Percentiles rank a stretch among this genome's conserved stretches.
Evolutionary conservation across 2,888 invertebrate genomes (phyloP).

Genomic region (Eupithecia subfuscata): DNA sequence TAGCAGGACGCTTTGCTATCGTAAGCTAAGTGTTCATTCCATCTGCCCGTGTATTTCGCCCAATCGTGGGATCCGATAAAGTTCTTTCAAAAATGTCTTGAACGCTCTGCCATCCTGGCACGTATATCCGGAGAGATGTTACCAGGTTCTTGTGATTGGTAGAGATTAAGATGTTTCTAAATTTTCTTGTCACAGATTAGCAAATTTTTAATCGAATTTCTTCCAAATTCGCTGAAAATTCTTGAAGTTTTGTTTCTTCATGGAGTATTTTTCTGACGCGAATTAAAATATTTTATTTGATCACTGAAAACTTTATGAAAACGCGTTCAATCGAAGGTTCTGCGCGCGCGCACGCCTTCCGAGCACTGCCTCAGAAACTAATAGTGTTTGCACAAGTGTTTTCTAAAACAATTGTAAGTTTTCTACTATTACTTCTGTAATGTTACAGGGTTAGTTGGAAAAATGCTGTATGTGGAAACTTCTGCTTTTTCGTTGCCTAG

Average conservation of each 20-base stretch:
- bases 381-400: slow-evolving; percentile 80
- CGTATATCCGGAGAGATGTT: slow-evolving; percentile 5
- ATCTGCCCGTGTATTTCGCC: not conserved
- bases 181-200: not conserved
- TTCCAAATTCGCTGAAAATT: not conserved
- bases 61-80: not conserved
- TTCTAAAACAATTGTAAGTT: slow-evolving; percentile 80
- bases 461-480: not conserved
- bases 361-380: slow-evolving; percentile 66
- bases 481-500: not conserved
- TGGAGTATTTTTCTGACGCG: slow-evolving; percentile 8
- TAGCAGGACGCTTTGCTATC: slow-evolving; percentile 9
- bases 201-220: not conserved
- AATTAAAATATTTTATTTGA: slow-evolving; percentile 23
- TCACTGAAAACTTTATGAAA: slow-evolving; percentile 38
- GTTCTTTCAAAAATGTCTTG: not conserved
- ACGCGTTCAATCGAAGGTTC: slow-evolving; percentile 39
- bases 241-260: not conserved
- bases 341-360: slow-evolving; percentile 57
- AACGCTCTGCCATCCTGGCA: slow-evolving; percentile 1
- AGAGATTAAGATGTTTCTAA: not conserved
- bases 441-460: slow-evolving; percentile 58
- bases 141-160: not conserved
- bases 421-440: slow-evolving; percentile 79
- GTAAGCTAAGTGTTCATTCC: slow-evolving; percentile 11